phyloP scores from a whole-genome alignment of 2,113 vertebrate species.

The Glareola pratincola region DNA sequence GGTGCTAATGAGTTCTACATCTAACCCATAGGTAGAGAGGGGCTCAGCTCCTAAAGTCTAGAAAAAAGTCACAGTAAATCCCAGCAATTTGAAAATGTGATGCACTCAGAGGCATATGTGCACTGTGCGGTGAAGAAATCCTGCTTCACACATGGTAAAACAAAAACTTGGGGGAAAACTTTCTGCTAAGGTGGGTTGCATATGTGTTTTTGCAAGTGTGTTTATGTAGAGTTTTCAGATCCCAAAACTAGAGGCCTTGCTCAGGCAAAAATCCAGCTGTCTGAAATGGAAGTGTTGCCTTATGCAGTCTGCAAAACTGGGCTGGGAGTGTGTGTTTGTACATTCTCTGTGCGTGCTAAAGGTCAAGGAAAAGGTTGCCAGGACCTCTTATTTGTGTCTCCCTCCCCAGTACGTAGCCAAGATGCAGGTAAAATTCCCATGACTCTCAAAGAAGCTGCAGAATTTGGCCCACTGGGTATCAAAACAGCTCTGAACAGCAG shows the following conservation, averaged over 20 bases:
- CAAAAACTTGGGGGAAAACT: background rate
- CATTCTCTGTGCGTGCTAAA: background rate
- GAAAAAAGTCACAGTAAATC: background rate
- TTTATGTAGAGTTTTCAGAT: constrained; percentile 7
- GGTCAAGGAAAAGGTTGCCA: background rate
- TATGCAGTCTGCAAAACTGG: background rate
- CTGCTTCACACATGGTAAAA: background rate
- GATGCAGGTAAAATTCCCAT: background rate
- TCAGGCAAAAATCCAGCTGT: constrained; percentile 19
- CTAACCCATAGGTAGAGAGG: background rate
- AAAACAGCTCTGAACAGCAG: background rate
- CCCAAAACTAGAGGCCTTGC: constrained; percentile 9
- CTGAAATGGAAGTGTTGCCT: background rate
- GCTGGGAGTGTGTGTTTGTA: background rate
- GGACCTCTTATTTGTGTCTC: background rate
- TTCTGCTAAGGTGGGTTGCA: background rate
- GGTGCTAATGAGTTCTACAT: background rate
- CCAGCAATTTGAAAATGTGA: background rate
- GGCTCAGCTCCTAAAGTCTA: background rate
- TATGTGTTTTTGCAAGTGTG: constrained; percentile 15
- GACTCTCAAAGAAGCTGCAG: background rate
- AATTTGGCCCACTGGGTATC: constrained; percentile 4
- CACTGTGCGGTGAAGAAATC: background rate
- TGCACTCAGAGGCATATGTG: background rate
- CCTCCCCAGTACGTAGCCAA: background rate